A percentile compares a stretch with the other conserved stretches of the same genome.
Evolutionary conservation across 2,797 vertebrate species (phyloP).

Genomic region (Scomberomorus guttatus): DNA sequence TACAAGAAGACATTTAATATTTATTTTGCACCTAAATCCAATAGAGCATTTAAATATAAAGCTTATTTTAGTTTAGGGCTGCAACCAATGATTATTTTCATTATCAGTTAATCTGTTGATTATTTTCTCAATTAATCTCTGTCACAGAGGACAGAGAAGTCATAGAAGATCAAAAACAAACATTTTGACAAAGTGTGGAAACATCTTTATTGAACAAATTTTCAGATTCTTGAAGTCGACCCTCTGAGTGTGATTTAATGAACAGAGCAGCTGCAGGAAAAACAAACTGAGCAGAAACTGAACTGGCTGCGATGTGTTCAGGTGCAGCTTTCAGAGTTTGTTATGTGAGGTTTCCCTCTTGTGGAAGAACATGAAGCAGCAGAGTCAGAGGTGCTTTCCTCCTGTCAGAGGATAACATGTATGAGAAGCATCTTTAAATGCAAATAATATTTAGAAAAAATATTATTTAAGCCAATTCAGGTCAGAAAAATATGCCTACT

Average conservation of each 20-base stretch:
- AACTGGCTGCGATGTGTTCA: too few species aligned
- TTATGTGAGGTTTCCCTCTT: slow-evolving; percentile 49
- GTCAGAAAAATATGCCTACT: neutral
- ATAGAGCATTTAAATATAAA: neutral
- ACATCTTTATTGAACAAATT: too few species aligned
- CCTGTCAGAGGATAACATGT: too few species aligned
- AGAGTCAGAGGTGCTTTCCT: too few species aligned
- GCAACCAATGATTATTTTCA: too few species aligned
- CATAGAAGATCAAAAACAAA: too few species aligned
- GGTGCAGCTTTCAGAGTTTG: neutral
- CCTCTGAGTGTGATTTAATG: neutral
- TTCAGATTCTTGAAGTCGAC: neutral
- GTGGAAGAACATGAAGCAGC: slow-evolving; percentile 29
- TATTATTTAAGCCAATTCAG: neutral
- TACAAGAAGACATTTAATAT: neutral
- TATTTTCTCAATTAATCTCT: too few species aligned
- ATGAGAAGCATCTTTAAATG: neutral
- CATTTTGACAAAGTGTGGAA: too few species aligned
- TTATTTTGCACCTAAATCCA: neutral
- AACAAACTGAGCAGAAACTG: neutral
- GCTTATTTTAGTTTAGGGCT: neutral
- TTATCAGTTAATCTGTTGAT: too few species aligned
- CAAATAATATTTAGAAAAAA: neutral
- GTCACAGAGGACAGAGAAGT: too few species aligned
- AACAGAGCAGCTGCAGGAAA: neutral